Evolutionary conservation across 2,797 vertebrate species (phyloP).

Genomic region (Discoglossus pictus): DNA sequence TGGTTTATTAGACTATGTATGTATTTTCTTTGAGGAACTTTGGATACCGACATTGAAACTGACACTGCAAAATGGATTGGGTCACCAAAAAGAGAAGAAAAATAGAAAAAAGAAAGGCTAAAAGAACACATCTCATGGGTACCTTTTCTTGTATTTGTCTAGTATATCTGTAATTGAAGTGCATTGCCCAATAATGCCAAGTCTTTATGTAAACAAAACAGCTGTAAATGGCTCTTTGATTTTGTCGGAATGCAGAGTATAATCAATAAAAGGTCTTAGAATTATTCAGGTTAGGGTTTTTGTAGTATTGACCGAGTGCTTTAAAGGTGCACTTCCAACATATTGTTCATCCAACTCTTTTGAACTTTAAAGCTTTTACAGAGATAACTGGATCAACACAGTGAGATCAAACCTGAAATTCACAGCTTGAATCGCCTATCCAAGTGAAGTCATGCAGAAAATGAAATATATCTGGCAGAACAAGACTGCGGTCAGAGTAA

Average conservation of each 20-base stretch:
- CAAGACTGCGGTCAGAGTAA: slow-evolving; percentile 63
- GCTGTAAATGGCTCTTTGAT: slow-evolving; percentile 27
- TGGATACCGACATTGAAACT: too few species aligned
- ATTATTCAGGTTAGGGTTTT: slow-evolving; percentile 25
- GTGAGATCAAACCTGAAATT: slow-evolving; percentile 70
- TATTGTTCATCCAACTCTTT: slow-evolving; percentile 66
- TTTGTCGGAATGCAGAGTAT: slow-evolving; percentile 23
- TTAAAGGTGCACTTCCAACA: slow-evolving; percentile 59
- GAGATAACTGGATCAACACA: slow-evolving; percentile 65
- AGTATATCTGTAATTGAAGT: slow-evolving; percentile 10
- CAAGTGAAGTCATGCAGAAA: slow-evolving; percentile 72
- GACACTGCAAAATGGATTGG: too few species aligned
- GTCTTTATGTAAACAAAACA: slow-evolving; percentile 17
- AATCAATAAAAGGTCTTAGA: slow-evolving; percentile 36
- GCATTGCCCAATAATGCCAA: slow-evolving; percentile 6
- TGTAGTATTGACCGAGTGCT: slow-evolving; percentile 36
- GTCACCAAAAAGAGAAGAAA: too few species aligned
- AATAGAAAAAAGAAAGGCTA: too few species aligned
- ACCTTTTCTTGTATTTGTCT: too few species aligned
- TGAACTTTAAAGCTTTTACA: slow-evolving; percentile 72
- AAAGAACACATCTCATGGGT: too few species aligned
- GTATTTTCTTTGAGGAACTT: too few species aligned
- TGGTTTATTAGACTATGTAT: too few species aligned
- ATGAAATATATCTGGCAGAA: slow-evolving; percentile 71
- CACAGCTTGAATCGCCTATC: slow-evolving; percentile 74